phyloP scores from a whole-genome alignment of 2,113 vertebrate species.

The Fulmarus glacialis region DNA sequence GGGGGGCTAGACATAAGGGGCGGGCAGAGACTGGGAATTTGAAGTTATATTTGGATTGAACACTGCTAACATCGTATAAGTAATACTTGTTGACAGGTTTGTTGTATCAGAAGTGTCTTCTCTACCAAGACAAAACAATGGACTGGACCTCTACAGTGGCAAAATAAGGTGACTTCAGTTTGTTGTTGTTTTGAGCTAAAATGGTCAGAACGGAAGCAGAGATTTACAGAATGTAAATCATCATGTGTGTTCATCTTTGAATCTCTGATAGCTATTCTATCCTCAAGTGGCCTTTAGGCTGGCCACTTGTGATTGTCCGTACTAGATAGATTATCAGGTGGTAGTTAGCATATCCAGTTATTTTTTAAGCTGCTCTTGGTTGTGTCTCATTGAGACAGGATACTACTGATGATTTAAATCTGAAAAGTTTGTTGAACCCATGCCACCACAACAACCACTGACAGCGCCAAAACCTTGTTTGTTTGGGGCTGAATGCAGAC shows the following conservation, averaged over 20 bases:
- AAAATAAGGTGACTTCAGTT: neutral
- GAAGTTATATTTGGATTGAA: neutral
- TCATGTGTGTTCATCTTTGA: neutral
- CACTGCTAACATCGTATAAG: neutral
- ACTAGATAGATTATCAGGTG: neutral
- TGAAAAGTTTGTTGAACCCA: neutral
- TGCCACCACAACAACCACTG: neutral
- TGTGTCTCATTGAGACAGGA: neutral
- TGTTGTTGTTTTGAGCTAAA: neutral
- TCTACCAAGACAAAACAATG: neutral
- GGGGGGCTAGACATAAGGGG: neutral
- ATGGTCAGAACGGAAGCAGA: neutral
- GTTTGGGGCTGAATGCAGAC: neutral
- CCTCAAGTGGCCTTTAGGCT: neutral
- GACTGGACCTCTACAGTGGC: neutral
- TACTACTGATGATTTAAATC: neutral
- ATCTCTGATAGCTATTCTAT: neutral
- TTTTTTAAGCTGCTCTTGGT: neutral
- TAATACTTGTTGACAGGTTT: neutral
- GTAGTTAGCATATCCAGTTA: neutral
- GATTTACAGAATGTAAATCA: neutral
- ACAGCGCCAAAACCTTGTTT: constrained; percentile 6
- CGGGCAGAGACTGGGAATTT: neutral
- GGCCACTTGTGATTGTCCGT: neutral
- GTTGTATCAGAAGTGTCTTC: neutral